phyloP scores from a whole-genome alignment of 1,140 invertebrate genomes.

The Bombus fervidus region DNA sequence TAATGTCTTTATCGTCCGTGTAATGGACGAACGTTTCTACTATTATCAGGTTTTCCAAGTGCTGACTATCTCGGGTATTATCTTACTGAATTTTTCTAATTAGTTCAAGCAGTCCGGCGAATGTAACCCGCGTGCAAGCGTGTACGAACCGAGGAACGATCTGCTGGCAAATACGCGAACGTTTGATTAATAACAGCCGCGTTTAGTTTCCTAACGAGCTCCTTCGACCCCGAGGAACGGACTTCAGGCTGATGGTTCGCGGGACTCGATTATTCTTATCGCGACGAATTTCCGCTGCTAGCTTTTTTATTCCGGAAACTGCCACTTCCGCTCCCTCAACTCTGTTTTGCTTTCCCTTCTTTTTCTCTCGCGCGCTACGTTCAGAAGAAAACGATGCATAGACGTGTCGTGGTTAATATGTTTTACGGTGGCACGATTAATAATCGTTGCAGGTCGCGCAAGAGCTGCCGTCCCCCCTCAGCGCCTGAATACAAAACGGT shows the following conservation, averaged over 20 bases:
- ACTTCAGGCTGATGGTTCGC: conserved; percentile 11
- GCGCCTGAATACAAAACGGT: conserved; percentile 30
- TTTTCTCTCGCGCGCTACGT: neutral
- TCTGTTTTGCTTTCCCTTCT: conserved; percentile 50
- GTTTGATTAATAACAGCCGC: conserved; percentile 17
- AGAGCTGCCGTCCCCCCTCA: conserved; percentile 15
- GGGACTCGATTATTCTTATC: conserved; percentile 63
- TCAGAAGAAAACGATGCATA: conserved; percentile 28
- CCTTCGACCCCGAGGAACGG: neutral
- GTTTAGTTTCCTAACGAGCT: conserved; percentile 37
- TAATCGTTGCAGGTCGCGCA: conserved; percentile 51
- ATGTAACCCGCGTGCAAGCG: neutral
- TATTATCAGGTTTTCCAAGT: neutral
- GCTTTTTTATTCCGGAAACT: conserved; percentile 59
- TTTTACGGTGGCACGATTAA: conserved; percentile 52
- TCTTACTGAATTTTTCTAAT: neutral
- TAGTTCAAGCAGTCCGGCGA: neutral
- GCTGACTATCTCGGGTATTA: neutral
- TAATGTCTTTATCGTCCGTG: neutral
- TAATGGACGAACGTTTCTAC: no score
- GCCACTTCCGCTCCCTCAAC: conserved; percentile 57
- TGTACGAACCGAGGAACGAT: neutral
- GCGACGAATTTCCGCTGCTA: conserved; percentile 60
- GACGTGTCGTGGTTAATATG: conserved; percentile 28
- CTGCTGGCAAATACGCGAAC: neutral